Evolutionary conservation across 92 coral and sea anemone species (phyloP).

Genomic region (Isaurus tuberculatus): DNA sequence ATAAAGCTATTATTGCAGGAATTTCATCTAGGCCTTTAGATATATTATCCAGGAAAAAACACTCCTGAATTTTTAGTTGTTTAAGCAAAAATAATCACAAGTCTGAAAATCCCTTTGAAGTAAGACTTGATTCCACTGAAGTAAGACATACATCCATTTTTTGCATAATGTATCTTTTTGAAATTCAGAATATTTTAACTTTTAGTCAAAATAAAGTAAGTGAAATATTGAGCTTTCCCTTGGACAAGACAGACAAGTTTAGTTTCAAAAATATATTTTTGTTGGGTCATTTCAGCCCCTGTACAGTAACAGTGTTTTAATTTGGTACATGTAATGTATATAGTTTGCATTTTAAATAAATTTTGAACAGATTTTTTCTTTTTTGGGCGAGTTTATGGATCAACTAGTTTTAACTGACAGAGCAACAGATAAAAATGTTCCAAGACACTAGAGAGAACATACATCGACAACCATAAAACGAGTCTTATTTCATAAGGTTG

Average conservation of each 20-base stretch:
- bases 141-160: slow-evolving; percentile 1
- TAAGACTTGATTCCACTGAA: not conserved
- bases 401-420: not conserved
- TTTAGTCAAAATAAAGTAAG: not conserved
- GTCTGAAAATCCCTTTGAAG: slow-evolving; percentile 3
- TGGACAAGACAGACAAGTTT: not conserved
- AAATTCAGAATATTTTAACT: not conserved
- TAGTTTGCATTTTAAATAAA: not conserved
- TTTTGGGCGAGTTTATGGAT: not conserved
- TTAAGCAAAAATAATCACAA: not conserved
- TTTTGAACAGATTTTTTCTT: not conserved
- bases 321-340: not conserved
- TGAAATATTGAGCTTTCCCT: not conserved
- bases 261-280: not conserved
- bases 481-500: not conserved
- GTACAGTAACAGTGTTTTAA: not conserved
- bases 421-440: not conserved
- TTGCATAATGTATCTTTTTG: not conserved
- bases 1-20: slow-evolving; percentile 1
- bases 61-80: not conserved
- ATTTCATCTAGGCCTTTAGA: not conserved
- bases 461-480: slow-evolving; percentile 5
- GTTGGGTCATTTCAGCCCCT: not conserved
- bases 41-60: not conserved
- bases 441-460: slow-evolving; percentile 4